These are phyloP conservation scores for Anguilla japonica DNA, from an alignment of 2,113 vertebrate species.

Conservation along the genomic window DNA sequence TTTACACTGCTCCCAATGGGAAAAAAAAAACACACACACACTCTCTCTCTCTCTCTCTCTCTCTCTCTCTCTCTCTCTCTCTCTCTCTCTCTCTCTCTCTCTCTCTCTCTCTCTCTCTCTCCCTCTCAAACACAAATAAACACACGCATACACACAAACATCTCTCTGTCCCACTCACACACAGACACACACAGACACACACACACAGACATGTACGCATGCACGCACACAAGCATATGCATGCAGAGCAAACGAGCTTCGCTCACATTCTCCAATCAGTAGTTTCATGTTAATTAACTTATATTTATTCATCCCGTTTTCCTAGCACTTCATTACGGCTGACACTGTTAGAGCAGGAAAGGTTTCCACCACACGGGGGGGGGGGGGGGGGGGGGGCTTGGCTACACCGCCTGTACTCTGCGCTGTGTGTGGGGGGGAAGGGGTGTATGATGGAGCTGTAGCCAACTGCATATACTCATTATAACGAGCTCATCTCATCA, in stretches of 20 bases:
- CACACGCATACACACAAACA: not conserved
- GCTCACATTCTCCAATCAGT: not conserved
- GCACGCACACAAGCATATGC: not conserved
- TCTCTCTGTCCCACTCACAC: not conserved
- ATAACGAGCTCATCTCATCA: conserved; percentile 34
- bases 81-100: too few species aligned
- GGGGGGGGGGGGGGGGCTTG: not conserved
- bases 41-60: not conserved
- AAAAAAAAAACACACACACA: not conserved
- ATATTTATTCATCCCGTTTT: not conserved
- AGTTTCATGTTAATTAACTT: not conserved
- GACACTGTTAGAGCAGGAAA: not conserved
- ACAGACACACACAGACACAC: not conserved
- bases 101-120: too few species aligned
- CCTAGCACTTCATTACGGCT: not conserved
- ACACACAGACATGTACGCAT: not conserved
- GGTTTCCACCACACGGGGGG: not conserved
- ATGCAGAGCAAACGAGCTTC: not conserved
- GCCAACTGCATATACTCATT: conserved; percentile 35
- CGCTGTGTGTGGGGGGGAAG: not conserved
- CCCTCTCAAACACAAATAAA: too few species aligned
- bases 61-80: too few species aligned
- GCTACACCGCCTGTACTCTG: not conserved
- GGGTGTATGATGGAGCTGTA: conserved; percentile 6
- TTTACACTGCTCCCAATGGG: not conserved